Percentiles rank a stretch among this genome's conserved stretches.
phyloP scores from a whole-genome alignment of 2,113 vertebrate species.

The Pseudonaja textilis region DNA sequence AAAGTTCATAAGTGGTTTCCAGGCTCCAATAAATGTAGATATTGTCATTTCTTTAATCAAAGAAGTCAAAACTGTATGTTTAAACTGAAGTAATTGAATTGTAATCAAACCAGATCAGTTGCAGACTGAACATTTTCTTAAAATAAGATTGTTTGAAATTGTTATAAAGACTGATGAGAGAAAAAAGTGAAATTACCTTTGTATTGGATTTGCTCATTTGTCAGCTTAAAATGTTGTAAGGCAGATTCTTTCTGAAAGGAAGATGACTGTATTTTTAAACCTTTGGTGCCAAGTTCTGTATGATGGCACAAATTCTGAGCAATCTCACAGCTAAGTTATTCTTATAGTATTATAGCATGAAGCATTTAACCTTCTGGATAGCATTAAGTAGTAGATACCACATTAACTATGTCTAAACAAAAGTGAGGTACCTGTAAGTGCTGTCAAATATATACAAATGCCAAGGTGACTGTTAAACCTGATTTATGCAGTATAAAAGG shows the following conservation, averaged over 20 bases:
- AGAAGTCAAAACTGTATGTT: background rate
- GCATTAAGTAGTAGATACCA: slow-evolving; percentile 16
- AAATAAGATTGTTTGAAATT: slow-evolving; percentile 8
- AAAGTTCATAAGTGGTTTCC: background rate
- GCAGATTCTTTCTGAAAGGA: background rate
- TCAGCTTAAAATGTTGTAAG: background rate
- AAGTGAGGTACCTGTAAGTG: slow-evolving; percentile 10
- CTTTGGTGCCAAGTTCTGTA: slow-evolving; percentile 11
- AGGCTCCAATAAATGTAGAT: background rate
- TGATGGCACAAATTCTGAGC: background rate
- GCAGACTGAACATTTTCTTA: background rate
- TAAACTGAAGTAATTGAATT: background rate
- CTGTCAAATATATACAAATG: slow-evolving; percentile 10
- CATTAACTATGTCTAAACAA: slow-evolving; percentile 31
- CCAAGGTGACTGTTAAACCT: slow-evolving; percentile 16
- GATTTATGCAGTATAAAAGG: slow-evolving; percentile 24
- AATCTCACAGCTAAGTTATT: slow-evolving; percentile 14
- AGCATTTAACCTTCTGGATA: slow-evolving; percentile 30
- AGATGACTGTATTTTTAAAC: slow-evolving; percentile 22
- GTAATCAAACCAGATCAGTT: background rate
- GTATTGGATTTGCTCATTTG: background rate
- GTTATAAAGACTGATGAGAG: background rate
- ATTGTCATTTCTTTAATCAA: background rate
- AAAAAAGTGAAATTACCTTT: background rate
- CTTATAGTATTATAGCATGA: slow-evolving; percentile 9